Percentiles rank a stretch among this genome's conserved stretches.
Conservation (phyloP, 2,888 invertebrate genomes). For the Leistus spinibarbis region DNA sequence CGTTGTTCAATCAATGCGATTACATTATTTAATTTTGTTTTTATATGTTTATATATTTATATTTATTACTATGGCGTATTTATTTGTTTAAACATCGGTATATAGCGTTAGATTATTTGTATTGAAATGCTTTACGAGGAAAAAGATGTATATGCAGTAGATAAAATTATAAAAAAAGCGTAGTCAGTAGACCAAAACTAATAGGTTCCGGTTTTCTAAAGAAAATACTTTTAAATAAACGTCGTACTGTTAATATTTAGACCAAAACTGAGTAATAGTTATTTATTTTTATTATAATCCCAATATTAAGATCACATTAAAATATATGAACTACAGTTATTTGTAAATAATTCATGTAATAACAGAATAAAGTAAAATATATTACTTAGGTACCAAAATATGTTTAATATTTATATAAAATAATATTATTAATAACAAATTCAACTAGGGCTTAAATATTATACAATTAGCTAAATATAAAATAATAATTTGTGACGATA, state of each 20-base stretch:
- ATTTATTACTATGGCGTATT: too few species aligned
- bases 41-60: too few species aligned
- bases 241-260: not conserved
- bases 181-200: slow-evolving; percentile 30
- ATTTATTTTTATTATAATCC: slow-evolving; percentile 26
- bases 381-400: slow-evolving; percentile 28
- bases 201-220: slow-evolving; percentile 36
- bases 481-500: slow-evolving; percentile 29
- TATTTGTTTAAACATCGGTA: too few species aligned
- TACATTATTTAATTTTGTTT: too few species aligned
- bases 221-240: not conserved
- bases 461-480: not conserved
- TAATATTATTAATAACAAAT: slow-evolving; percentile 33
- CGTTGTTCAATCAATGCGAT: not conserved
- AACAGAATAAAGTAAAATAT: slow-evolving; percentile 2
- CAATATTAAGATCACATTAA: slow-evolving; percentile 18
- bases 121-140: not conserved
- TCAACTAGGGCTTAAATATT: slow-evolving; percentile 8
- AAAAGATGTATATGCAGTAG: not conserved
- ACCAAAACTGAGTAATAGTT: not conserved
- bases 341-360: not conserved
- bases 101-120: too few species aligned
- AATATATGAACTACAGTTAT: not conserved
- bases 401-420: slow-evolving; percentile 24
- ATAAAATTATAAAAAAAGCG: not conserved